Base-by-base conservation (phyloP, 2,113 vertebrate genomes). In the Brachypodius melanocephalos region DNA sequence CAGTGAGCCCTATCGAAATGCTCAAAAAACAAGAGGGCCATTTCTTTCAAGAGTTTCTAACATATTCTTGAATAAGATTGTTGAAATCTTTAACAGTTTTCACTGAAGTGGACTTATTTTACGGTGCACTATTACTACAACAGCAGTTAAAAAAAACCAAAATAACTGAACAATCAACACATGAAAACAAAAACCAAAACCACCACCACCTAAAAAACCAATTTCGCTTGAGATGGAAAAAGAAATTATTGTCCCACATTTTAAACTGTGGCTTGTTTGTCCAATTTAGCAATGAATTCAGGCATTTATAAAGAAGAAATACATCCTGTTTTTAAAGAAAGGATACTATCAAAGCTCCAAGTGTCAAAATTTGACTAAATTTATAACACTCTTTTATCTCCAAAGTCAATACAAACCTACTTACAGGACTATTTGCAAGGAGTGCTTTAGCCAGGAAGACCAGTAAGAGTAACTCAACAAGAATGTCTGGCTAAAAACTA, bases 351-450 rank as follows among this genome's bases (percentile, higher is more conserved):
- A 93, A 88, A 83, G 54, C 45, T 61, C 45, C 24, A 90, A 67
- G 17, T 74, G 51, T 88, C 68, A 89, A 67, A 90, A 82, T 58
- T 46, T 91, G 58, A 91, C 74, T 82, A 36, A 72, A 85, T 81
- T 92, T 82, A 83, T 66, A 90, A 85, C 42, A 22, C 6, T 42
- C 16, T 89, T 69, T 68, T 78, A 88, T 66, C 49, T 91, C 85
- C 51, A 88, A 94, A 82, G 82, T 89, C 76, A 93, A 86, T 78
- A 88, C 9, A 89, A 85, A 38, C 17, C 42, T 89, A 73, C 54
- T 73, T 85, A 65, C 17, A 76, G 26, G 54, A 71, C n/a, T 91
- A 88, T 77, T 76, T 83, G 26, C 43, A 85, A 69, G 22, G 58
- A 88, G 21, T 51, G 15, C 17, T 92, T 81, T 57, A 93, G 79